Percentiles rank a stretch among this genome's conserved stretches.
phyloP scores from a whole-genome alignment of 2,888 invertebrate species.

The Platycheirus rosarum region DNA sequence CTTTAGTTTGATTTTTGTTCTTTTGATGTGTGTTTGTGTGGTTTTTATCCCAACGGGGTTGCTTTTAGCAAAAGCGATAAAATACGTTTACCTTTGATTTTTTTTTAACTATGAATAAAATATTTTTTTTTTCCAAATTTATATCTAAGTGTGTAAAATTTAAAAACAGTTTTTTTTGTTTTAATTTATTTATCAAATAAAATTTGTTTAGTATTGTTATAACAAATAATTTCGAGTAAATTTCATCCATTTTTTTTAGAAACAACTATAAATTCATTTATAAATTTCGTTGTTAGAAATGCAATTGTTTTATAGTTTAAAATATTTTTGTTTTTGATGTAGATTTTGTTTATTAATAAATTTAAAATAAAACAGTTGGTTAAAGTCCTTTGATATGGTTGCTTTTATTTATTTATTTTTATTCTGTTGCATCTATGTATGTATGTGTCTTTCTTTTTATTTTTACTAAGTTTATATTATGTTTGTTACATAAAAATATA shows the following conservation, averaged over 20 bases:
- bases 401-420: slow-evolving; percentile 37
- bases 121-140: slow-evolving; percentile 43
- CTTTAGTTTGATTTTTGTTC: slow-evolving; percentile 56
- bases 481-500: slow-evolving; percentile 31
- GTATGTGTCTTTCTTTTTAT: slow-evolving; percentile 37
- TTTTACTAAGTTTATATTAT: slow-evolving; percentile 8
- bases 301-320: slow-evolving; percentile 50
- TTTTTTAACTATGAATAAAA: slow-evolving; percentile 75
- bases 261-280: slow-evolving; percentile 65
- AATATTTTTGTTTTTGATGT: slow-evolving; percentile 39
- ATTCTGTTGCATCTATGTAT: slow-evolving; percentile 38
- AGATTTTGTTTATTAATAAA: slow-evolving; percentile 34
- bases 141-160: slow-evolving; percentile 76
- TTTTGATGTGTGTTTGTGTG: slow-evolving; percentile 72
- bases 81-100: slow-evolving; percentile 26
- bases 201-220: slow-evolving; percentile 1
- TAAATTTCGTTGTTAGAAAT: slow-evolving; percentile 72
- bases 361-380: slow-evolving; percentile 20
- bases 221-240: slow-evolving; percentile 5
- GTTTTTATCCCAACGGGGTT: slow-evolving; percentile 66
- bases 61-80: slow-evolving; percentile 68
- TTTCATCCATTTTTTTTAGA: slow-evolving; percentile 34
- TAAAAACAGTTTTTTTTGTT: slow-evolving; percentile 74
- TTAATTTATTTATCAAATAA: slow-evolving; percentile 31
- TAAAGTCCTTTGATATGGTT: slow-evolving; percentile 70